These are phyloP conservation scores for Drosophila lutescens DNA, from an alignment of 2,888 invertebrate species.

Conservation along the genomic window DNA sequence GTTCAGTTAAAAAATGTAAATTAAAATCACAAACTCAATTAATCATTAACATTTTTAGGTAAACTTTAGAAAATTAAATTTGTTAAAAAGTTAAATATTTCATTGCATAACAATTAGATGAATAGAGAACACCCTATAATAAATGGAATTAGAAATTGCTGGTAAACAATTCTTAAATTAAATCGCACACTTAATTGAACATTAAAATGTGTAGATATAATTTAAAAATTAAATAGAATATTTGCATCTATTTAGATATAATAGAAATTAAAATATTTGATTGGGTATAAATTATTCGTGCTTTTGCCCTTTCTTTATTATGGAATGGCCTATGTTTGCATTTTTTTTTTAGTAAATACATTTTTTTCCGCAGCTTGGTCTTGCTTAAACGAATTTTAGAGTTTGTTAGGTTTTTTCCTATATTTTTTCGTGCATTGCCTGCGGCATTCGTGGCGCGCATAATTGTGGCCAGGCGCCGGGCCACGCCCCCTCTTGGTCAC, in stretches of 20 bases:
- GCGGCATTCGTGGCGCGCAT: slow-evolving; percentile 70
- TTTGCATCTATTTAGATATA: not conserved
- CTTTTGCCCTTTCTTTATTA: not conserved
- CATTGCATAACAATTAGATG: too few relatives aligned
- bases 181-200: too few relatives aligned
- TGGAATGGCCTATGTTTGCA: slow-evolving; percentile 16
- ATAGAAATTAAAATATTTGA: not conserved
- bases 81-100: too few relatives aligned
- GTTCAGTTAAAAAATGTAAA: too few relatives aligned
- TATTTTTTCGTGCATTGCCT: slow-evolving; percentile 37
- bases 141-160: too few relatives aligned
- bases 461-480: slow-evolving; percentile 61
- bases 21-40: too few relatives aligned
- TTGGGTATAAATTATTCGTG: slow-evolving; percentile 1
- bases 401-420: slow-evolving; percentile 52
- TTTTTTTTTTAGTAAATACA: slow-evolving; percentile 2
- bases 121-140: too few relatives aligned
- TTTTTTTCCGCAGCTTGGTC: slow-evolving; percentile 10
- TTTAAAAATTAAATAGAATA: not conserved
- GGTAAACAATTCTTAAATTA: too few relatives aligned
- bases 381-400: slow-evolving; percentile 64
- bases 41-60: too few relatives aligned
- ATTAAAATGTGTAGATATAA: not conserved
- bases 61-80: too few relatives aligned
- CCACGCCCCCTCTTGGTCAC: slow-evolving; percentile 7